Base-by-base conservation (phyloP, 2,113 vertebrate genomes). In the Syngnathus typhle region DNA sequence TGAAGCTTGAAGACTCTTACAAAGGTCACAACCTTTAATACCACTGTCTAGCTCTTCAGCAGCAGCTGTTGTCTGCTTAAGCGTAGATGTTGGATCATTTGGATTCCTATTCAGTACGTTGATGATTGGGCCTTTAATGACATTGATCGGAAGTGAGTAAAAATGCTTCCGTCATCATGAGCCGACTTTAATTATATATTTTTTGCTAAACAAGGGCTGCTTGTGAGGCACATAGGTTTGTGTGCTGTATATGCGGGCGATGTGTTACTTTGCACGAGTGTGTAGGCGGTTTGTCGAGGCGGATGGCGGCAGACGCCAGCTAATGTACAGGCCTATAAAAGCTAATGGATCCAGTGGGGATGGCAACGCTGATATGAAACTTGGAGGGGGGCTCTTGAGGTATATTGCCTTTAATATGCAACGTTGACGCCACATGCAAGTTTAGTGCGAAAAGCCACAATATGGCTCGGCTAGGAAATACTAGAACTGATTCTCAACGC, bases 261-360 rank as follows among this genome's bases (percentile, higher is more conserved):
- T 49, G 47, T 49, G 47, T 52, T 52, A 18, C 6, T 52, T 52
- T 52, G 49, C 49, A 52, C 49, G 74, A 68, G 43, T 68, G 67
- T 73, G 69, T 68, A 60, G 75, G 60, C n/a, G 59, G 18, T 19
- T 38, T 16, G 10, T 37, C 5, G 37, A 3, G 72, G 73, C 79
- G 85, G 79, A 85, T 82, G 73, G 68, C 75, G 44, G 67, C 72
- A 75, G 79, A 78, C 79, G 70, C 47, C 63, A 65, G 77, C 77
- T 87, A 87, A 86, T 85, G 84, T 85, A 82, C 77, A 81, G 77
- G 52, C 68, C 65, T 70, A 83, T 86, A 83, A 87, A 84, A 79
- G 10, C 11, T 80, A 79, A 86, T 87, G 78, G 71, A 74, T 80
- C 87, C 79, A 55, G 54, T 41, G 85, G 83, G 88, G 71, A 74